Conservation (phyloP, 2,113 vertebrate species). For the Silurus meridionalis region DNA sequence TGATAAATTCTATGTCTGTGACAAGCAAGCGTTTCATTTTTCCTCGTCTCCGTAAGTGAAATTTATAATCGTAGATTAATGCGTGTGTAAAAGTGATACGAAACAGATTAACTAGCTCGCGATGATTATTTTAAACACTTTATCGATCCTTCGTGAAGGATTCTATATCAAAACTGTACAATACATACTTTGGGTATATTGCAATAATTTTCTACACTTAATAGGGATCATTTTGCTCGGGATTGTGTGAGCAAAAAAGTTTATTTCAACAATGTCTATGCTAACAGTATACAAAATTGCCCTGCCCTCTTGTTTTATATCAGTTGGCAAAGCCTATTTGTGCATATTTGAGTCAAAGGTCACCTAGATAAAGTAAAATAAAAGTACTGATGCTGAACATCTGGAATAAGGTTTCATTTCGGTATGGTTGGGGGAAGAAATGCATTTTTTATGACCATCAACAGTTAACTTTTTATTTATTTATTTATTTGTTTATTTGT, state of each 20-base stretch:
- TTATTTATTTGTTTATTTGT: too few relatives aligned
- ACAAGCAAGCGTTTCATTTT: not conserved
- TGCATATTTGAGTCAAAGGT: not conserved
- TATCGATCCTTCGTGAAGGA: not conserved
- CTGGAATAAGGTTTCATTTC: too few relatives aligned
- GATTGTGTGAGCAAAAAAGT: not conserved
- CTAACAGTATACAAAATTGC: not conserved
- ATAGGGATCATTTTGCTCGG: not conserved
- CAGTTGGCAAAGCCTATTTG: not conserved
- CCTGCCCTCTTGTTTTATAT: not conserved
- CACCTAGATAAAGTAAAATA: conserved; percentile 1
- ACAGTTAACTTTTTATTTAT: too few relatives aligned
- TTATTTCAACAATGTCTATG: not conserved
- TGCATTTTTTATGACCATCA: not conserved
- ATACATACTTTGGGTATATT: not conserved
- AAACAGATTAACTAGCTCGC: too few relatives aligned
- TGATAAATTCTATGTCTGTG: not conserved
- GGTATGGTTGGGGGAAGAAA: too few relatives aligned
- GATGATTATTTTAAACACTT: not conserved
- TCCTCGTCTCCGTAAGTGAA: not conserved
- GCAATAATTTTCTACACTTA: not conserved
- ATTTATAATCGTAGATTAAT: not conserved
- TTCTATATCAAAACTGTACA: not conserved
- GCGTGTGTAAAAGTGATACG: not conserved
- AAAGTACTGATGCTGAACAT: not conserved